phyloP scores from a whole-genome alignment of 2,888 invertebrate species.

The Entomobrya proxima region DNA sequence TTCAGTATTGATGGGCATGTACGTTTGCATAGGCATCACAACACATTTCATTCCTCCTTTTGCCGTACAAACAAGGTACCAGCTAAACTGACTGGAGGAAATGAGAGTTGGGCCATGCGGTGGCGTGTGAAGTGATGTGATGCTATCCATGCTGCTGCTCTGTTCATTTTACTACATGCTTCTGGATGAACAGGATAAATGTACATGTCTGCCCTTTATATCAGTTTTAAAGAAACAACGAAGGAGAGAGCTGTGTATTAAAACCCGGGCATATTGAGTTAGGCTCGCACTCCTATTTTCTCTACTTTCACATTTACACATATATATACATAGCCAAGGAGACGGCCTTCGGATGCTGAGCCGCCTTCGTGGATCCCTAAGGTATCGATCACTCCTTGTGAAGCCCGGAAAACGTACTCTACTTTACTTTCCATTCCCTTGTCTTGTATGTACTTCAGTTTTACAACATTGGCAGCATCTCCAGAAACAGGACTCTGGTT shows the following conservation, averaged over 20 bases:
- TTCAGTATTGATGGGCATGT: not conserved
- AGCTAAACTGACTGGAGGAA: constrained; percentile 59
- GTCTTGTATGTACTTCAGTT: constrained; percentile 26
- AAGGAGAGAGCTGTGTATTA: constrained; percentile 5
- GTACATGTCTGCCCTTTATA: not conserved
- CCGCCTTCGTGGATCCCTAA: constrained; percentile 75
- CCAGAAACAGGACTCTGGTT: not conserved
- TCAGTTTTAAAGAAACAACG: not conserved
- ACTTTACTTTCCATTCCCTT: constrained; percentile 37
- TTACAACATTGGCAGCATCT: not conserved
- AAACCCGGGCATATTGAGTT: constrained; percentile 63
- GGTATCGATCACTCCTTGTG: constrained; percentile 75
- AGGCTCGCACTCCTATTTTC: constrained; percentile 1
- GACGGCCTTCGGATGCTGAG: constrained; percentile 76
- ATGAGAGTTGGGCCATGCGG: constrained; percentile 67
- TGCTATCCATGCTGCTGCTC: constrained; percentile 47
- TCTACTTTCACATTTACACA: not conserved
- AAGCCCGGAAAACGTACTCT: constrained; percentile 66
- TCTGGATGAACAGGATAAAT: not conserved
- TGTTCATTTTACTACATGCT: not conserved
- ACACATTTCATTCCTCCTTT: constrained; percentile 47
- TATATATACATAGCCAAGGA: constrained; percentile 73
- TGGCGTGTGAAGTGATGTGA: constrained; percentile 65
- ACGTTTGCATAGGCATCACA: constrained; percentile 15
- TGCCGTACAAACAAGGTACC: constrained; percentile 19